Conservation (phyloP, 2,113 vertebrate genomes). For the Geothlypis trichas region DNA sequence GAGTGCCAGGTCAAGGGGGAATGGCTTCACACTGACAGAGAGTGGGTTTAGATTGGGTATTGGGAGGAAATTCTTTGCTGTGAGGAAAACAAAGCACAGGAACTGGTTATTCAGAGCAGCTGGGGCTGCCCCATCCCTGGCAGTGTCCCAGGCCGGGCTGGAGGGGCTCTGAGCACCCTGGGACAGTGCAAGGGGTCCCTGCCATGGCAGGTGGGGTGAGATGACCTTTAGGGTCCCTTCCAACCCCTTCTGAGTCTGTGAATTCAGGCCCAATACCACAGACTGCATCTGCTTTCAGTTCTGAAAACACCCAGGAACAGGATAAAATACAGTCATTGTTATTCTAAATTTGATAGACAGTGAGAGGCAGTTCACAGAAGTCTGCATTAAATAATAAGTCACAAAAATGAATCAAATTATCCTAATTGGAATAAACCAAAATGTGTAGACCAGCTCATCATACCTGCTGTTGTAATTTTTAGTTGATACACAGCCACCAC, state of each 20-base stretch:
- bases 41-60: neutral
- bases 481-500: neutral
- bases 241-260: neutral
- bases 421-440: neutral
- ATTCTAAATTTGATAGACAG: neutral
- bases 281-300: neutral
- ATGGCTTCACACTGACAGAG: neutral
- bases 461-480: neutral
- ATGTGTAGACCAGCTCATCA: neutral
- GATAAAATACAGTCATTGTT: neutral
- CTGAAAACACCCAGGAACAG: neutral
- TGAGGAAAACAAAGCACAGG: neutral
- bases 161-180: neutral
- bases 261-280: neutral
- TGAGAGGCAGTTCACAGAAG: neutral
- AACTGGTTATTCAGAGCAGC: neutral
- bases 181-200: fast-evolving
- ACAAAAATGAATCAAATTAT: neutral
- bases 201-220: no score
- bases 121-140: neutral
- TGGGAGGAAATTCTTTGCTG: neutral
- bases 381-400: neutral
- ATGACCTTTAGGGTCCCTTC: neutral
- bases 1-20: no score
- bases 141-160: fast-evolving